These are phyloP conservation scores for Drosophila subobscura DNA, from an alignment of 1,140 invertebrate species.

Conservation along the genomic window DNA sequence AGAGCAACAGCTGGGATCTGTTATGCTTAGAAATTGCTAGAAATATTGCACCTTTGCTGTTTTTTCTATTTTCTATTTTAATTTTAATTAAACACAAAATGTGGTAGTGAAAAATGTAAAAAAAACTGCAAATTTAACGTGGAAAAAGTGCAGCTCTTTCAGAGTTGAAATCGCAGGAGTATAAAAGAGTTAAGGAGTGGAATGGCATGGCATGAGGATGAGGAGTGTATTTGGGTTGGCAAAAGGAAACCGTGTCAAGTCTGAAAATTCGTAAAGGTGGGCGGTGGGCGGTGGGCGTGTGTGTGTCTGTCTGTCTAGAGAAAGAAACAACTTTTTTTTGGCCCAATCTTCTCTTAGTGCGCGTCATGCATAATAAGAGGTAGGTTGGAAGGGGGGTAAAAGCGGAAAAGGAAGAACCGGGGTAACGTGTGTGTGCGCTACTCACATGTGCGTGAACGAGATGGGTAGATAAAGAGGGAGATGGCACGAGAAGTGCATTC, in stretches of 20 bases:
- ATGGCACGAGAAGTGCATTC: constrained; percentile 53
- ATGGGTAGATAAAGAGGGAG: background rate
- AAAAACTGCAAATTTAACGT: constrained; percentile 11
- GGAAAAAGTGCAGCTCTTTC: constrained; percentile 2
- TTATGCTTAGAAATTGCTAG: too few relatives aligned
- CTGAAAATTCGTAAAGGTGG: constrained; percentile 65
- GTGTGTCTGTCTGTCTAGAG: constrained; percentile 39
- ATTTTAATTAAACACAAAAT: constrained; percentile 54
- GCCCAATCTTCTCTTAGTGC: constrained; percentile 34
- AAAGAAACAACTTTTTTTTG: constrained; percentile 60
- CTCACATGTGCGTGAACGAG: constrained; percentile 33
- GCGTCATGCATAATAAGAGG: constrained; percentile 60
- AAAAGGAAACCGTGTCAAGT: constrained; percentile 75
- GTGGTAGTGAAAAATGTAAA: constrained; percentile 25
- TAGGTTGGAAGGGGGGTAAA: constrained; percentile 11
- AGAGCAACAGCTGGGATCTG: too few relatives aligned
- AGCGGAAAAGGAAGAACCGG: constrained; percentile 14
- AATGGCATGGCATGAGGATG: constrained; percentile 3
- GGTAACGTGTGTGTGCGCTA: background rate
- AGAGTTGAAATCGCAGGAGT: background rate
- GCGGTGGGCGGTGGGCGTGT: constrained; percentile 22
- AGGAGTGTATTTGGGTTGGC: background rate
- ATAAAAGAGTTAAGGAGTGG: constrained; percentile 2
- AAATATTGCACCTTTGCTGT: too few relatives aligned
- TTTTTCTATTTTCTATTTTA: constrained; percentile 5